Conservation (phyloP, 2,797 vertebrate species). For the Rhyacichthys aspro region DNA sequence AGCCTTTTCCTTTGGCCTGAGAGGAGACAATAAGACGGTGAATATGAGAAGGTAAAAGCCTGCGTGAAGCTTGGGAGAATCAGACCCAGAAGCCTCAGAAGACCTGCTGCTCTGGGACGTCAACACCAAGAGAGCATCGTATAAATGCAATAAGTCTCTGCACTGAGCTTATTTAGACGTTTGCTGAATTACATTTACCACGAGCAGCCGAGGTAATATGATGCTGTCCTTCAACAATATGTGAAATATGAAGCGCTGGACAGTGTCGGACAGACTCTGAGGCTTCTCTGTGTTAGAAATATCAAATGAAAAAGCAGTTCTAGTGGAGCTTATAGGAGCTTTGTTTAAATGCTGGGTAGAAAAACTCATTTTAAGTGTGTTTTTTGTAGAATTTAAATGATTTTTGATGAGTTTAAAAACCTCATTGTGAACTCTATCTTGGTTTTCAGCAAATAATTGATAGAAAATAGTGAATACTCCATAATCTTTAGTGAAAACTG, state of each 20-base stretch:
- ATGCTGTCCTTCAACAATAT: constrained; percentile 28
- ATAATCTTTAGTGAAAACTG: too few relatives aligned
- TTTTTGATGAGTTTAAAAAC: too few relatives aligned
- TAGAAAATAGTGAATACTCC: too few relatives aligned
- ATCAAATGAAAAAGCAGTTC: too few relatives aligned
- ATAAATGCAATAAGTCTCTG: constrained; percentile 47
- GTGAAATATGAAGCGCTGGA: background rate
- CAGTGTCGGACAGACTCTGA: too few relatives aligned
- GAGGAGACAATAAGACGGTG: constrained; percentile 33
- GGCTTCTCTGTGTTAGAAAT: too few relatives aligned
- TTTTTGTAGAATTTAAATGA: too few relatives aligned
- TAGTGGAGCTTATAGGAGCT: too few relatives aligned
- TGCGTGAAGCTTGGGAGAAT: constrained; percentile 46
- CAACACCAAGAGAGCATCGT: constrained; percentile 30
- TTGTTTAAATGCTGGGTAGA: too few relatives aligned
- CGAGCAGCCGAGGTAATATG: constrained; percentile 23
- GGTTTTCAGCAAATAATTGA: too few relatives aligned
- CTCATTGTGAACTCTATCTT: too few relatives aligned
- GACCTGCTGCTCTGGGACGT: constrained; percentile 51
- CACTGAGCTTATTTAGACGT: constrained; percentile 26
- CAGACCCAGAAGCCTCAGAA: constrained; percentile 29
- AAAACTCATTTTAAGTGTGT: too few relatives aligned
- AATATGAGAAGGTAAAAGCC: constrained; percentile 51
- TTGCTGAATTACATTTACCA: constrained; percentile 40
- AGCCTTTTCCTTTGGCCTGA: constrained; percentile 45